Base-by-base conservation (phyloP, 2,797 vertebrate genomes). In the Pampus argenteus region DNA sequence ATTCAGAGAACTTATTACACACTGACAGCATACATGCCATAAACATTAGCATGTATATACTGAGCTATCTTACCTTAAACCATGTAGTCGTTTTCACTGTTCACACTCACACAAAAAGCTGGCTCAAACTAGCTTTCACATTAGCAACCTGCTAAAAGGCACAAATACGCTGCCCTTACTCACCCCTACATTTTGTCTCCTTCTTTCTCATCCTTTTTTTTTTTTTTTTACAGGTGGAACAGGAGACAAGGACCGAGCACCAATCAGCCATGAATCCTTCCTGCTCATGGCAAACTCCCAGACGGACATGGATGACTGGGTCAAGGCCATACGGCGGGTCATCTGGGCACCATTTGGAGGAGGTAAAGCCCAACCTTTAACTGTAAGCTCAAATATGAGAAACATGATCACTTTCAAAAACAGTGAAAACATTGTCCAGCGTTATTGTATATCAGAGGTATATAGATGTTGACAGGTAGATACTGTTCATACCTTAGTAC, bases 221-320 rank as follows among this genome's bases (percentile, higher is more conserved):
- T 22, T 2, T 54, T 25, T 67, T 15, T 14, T 17, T 86, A 60
- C 91, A 98, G 96, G 96, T 83, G 95, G 94, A 76, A 78, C 91
- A 0, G 91, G 94, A 31, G 96, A 97, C 76, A 95, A 92, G 79
- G 97, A 99, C 88, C 95, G 96, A 59, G 92, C 95, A 2, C 91
- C 95, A 0, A 91, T 96, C 90, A 95, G 95, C 92, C 97, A 98
- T 61, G 97, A 98, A 83, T 95, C 96, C 78, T 96, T 97, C 84
- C 94, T 99, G 73, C 96, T 99, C 52, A 97, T 98, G 97, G 96
- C 97, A 64, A 98, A 95, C 92, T 96, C 97, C 64, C 97, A 98
- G 94, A 95, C 92, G 0, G 97, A 98, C 88, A 96, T 97, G 97
- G 97, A 98, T 50, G 96, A 97, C 88, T 99, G 97, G 97, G 96